Evolutionary conservation across 2,888 invertebrate genomes (phyloP).

Genomic region (Sisyra nigra): DNA sequence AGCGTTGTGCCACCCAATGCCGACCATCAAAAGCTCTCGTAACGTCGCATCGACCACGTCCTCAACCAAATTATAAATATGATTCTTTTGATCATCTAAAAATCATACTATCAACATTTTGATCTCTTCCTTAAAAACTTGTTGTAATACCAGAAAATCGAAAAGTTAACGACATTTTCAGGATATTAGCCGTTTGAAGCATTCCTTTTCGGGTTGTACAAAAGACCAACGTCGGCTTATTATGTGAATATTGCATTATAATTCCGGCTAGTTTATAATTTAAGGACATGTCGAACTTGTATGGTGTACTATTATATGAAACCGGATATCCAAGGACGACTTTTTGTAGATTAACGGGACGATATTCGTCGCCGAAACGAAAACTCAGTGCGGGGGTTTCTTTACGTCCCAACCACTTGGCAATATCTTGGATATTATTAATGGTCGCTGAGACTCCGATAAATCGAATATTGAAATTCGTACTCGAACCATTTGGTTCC

Average conservation of each 20-base stretch:
- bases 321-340: constrained; percentile 55
- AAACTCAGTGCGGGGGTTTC: constrained; percentile 31
- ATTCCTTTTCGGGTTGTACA: constrained; percentile 58
- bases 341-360: constrained; percentile 57
- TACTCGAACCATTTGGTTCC: neutral
- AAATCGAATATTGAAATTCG: constrained; percentile 34
- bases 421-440: constrained; percentile 59
- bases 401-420: constrained; percentile 45
- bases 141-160: constrained; percentile 6
- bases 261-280: constrained; percentile 55
- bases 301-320: constrained; percentile 36
- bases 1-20: constrained; percentile 67
- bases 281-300: constrained; percentile 61
- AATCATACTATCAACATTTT: too few relatives aligned
- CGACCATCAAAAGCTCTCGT: constrained; percentile 34
- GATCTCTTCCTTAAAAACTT: too few relatives aligned
- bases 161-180: constrained; percentile 40
- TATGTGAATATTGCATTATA: constrained; percentile 50
- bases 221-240: constrained; percentile 63
- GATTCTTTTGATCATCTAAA: constrained; percentile 30
- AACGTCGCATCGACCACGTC: constrained; percentile 22
- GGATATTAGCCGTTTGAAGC: constrained; percentile 36
- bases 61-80: constrained; percentile 26
- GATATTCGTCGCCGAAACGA: constrained; percentile 52
- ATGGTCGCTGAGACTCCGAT: constrained; percentile 67